Evolutionary conservation across 2,113 vertebrate species (phyloP).

Genomic region (Sitta europaea): DNA sequence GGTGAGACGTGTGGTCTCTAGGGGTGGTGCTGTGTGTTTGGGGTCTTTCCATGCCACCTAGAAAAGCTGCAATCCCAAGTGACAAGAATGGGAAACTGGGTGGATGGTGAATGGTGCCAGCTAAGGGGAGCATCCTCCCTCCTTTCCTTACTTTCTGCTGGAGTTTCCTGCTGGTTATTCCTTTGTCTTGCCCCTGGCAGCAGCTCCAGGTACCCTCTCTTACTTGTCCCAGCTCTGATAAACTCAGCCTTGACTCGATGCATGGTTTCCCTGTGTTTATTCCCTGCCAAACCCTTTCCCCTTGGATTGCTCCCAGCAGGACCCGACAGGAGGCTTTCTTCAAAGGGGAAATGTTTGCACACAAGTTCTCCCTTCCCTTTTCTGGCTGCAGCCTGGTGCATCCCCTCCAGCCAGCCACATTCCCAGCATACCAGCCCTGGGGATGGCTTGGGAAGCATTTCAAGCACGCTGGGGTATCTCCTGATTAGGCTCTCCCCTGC

Average conservation of each 20-base stretch:
- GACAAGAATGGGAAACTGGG: background rate
- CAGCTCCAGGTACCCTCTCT: background rate
- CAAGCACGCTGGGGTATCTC: slow-evolving; percentile 12
- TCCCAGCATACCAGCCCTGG: background rate
- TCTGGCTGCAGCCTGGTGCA: background rate
- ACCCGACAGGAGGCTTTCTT: background rate
- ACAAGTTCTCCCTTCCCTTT: background rate
- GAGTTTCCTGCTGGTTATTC: background rate
- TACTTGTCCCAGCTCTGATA: background rate
- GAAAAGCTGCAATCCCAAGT: background rate
- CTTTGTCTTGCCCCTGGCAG: background rate
- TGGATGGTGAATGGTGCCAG: background rate
- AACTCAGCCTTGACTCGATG: background rate
- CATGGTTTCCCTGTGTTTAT: background rate
- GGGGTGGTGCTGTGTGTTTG: background rate
- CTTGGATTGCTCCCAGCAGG: background rate
- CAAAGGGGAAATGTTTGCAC: background rate
- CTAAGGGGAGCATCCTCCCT: background rate
- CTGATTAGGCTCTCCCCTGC: background rate
- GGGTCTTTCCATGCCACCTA: background rate
- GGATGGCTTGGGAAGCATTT: slow-evolving; percentile 31
- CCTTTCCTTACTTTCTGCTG: background rate
- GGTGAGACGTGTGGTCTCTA: background rate
- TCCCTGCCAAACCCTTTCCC: background rate
- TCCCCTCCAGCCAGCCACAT: slow-evolving; percentile 18